phyloP scores from a whole-genome alignment of 2,888 invertebrate genomes.

The Ariolimax columbianus region DNA sequence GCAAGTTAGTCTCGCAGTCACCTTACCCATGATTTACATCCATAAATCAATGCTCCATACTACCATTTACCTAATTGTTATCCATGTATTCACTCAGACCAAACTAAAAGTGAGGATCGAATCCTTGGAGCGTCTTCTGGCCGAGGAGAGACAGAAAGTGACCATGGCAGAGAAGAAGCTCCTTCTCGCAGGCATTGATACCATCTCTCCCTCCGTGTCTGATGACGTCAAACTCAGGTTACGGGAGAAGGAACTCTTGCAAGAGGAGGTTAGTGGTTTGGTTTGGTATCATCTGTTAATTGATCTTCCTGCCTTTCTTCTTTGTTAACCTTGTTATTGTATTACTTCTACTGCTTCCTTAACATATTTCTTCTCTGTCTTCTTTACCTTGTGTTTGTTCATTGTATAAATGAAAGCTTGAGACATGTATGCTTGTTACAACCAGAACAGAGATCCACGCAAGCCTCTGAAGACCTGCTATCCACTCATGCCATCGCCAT shows the following conservation, averaged over 20 bases:
- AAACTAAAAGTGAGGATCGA: conserved; percentile 74
- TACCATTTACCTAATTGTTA: too few species aligned
- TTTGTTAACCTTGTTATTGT: neutral
- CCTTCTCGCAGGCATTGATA: conserved; percentile 65
- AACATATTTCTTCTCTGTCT: too few species aligned
- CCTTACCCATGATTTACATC: too few species aligned
- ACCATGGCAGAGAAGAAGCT: conserved; percentile 74
- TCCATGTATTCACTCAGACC: too few species aligned
- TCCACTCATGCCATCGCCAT: too few species aligned
- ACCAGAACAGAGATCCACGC: too few species aligned
- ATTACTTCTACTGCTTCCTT: neutral
- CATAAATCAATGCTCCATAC: too few species aligned
- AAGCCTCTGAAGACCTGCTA: too few species aligned
- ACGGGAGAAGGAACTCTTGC: conserved; percentile 74
- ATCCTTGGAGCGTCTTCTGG: conserved; percentile 74
- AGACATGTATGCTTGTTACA: too few species aligned
- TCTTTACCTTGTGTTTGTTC: too few species aligned
- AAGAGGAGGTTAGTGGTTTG: conserved; percentile 68
- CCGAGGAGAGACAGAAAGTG: conserved; percentile 76
- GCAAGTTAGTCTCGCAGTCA: too few species aligned
- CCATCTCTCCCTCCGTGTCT: conserved; percentile 65
- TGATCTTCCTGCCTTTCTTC: neutral
- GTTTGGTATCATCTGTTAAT: neutral
- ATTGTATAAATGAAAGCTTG: too few species aligned
- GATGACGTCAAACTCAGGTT: conserved; percentile 74